Evolutionary conservation across 2,797 vertebrate species (phyloP), one percentile per base, ranked within the genome.

Genomic region (Channa striata): DNA sequence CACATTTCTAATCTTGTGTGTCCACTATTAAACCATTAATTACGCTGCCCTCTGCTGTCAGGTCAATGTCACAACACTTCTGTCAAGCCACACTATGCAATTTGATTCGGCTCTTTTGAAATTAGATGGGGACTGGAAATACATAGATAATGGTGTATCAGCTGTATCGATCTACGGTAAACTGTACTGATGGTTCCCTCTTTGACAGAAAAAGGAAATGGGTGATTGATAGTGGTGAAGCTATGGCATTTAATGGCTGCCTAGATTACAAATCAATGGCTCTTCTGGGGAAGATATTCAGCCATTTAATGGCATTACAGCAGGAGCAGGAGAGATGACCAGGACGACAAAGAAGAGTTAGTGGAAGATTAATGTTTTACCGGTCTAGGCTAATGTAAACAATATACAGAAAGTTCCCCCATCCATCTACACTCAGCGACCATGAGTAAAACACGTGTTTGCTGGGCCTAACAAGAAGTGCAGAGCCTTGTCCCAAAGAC

Each of bases 231-330:
- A 73, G 74, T 2, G 0, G 62, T 62, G 77, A 39, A 59, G 82
- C 73, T 47, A 42, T 69, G 76, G 64, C 64, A 82, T 82, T 78
- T 87, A 85, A 82, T 85, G 66, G 66, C 51, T 52, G 17, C 58
- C 71, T 58, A 75, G 48, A 91, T 91, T 81, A 80, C 72, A 87
- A 89, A 89, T 89, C 86, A 81, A 89, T 90, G 70, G 59, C 53
- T 80, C 53, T 46, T 72, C 73, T 62, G 69, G 76, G 48, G 46
- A 67, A 62, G 71, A 50, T 61, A 63, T 63, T 62, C 54, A 52
- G 37, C 65, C 44, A 56, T 74, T 78, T 81, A 87, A 87, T 84
- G 59, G 42, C 36, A 82, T 80, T 87, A 74, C 34, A 74, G 63
- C 37, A 30, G n/a, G 49, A 51, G 36, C 30, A 71, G 23, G 68